phyloP scores from a whole-genome alignment of 1,140 invertebrate genomes.

The Brachystomella parvula region DNA sequence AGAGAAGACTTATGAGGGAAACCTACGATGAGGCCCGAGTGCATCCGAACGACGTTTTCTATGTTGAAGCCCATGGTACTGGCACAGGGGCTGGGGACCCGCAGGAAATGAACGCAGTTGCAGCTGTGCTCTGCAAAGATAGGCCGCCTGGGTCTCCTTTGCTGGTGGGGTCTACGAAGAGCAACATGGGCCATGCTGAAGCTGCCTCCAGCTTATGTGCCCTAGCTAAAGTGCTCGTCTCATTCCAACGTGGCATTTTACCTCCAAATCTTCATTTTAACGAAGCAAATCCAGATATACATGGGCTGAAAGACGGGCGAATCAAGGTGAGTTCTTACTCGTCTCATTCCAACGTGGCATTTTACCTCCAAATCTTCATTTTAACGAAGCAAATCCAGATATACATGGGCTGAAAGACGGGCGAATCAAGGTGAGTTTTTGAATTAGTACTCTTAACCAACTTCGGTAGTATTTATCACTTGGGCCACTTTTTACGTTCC shows the following conservation, averaged over 20 bases:
- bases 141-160: slow-evolving; percentile 55
- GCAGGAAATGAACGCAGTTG: slow-evolving; percentile 79
- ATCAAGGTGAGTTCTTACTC: slow-evolving; percentile 49
- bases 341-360: slow-evolving; percentile 47
- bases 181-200: slow-evolving; percentile 88
- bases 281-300: slow-evolving; percentile 55
- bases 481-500: no score
- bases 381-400: slow-evolving; percentile 51
- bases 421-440: not conserved
- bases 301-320: slow-evolving; percentile 55
- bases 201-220: slow-evolving; percentile 76
- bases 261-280: slow-evolving; percentile 54
- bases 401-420: slow-evolving; percentile 42
- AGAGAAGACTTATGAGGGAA: slow-evolving; percentile 40
- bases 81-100: slow-evolving; percentile 22
- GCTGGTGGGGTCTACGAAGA: slow-evolving; percentile 81
- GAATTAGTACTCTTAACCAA: no score
- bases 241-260: slow-evolving; percentile 48
- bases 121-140: slow-evolving; percentile 66
- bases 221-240: slow-evolving; percentile 64
- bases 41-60: slow-evolving; percentile 41
- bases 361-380: slow-evolving; percentile 55
- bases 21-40: slow-evolving; percentile 42
- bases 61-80: slow-evolving; percentile 47
- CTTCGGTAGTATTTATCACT: no score